Evolutionary conservation across 2,113 vertebrate species (phyloP).

Genomic region (Hemiprocne comata): DNA sequence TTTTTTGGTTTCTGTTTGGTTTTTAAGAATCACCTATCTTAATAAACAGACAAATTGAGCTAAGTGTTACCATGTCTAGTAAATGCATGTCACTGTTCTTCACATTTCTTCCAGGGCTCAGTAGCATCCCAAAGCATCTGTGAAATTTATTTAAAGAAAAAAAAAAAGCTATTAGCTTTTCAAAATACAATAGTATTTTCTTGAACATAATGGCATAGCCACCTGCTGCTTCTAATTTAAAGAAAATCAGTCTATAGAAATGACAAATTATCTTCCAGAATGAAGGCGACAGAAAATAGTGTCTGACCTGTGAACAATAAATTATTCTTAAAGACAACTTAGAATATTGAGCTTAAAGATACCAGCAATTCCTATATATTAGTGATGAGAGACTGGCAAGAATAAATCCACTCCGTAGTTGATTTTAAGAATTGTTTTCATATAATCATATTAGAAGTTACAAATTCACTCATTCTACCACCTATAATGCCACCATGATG

Average conservation of each 20-base stretch:
- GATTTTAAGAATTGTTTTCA: not conserved
- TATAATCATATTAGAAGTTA: not conserved
- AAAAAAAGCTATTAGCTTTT: not conserved
- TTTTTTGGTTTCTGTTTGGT: not conserved
- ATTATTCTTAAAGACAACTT: not conserved
- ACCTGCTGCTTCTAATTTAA: conserved; percentile 53
- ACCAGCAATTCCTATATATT: not conserved
- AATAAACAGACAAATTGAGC: not conserved
- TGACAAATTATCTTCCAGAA: not conserved
- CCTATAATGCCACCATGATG: not conserved
- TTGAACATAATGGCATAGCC: conserved; percentile 30
- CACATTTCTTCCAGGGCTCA: conserved; percentile 95
- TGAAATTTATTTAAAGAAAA: conserved; percentile 29
- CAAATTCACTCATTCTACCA: not conserved
- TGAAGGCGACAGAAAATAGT: not conserved
- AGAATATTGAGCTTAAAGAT: not conserved
- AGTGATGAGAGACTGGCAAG: not conserved
- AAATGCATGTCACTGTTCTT: conserved; percentile 98
- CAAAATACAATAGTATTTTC: not conserved
- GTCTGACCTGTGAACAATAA: not conserved
- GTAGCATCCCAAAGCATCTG: conserved; percentile 98
- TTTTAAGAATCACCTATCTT: not conserved
- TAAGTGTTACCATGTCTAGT: conserved; percentile 91
- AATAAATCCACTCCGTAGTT: not conserved
- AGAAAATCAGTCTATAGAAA: conserved; percentile 19